Conservation (phyloP, 2,113 vertebrate genomes). For the Motacilla tschutschensis region DNA sequence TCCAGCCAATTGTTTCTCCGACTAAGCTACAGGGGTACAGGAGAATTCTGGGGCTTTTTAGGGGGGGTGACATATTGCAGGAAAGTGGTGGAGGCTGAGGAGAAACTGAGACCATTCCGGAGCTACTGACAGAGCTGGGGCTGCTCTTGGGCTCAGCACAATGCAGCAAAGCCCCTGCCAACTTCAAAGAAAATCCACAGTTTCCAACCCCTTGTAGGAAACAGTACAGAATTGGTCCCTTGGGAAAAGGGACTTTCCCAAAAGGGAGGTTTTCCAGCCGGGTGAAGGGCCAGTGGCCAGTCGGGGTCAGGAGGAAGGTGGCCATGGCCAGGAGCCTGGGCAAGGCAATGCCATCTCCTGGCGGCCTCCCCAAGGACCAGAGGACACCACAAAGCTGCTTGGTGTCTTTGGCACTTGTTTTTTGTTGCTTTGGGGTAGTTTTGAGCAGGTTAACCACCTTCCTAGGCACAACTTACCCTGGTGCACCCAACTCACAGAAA, state of each 20-base stretch:
- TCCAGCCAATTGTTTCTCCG: neutral
- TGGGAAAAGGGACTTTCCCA: neutral
- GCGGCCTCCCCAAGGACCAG: neutral
- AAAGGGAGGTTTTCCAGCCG: neutral
- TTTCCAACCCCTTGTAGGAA: neutral
- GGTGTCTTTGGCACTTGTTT: neutral
- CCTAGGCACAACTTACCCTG: neutral
- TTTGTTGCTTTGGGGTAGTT: neutral
- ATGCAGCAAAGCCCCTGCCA: neutral
- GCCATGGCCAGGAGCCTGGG: neutral
- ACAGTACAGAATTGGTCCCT: neutral
- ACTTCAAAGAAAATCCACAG: neutral
- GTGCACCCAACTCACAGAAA: neutral
- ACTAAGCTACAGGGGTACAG: neutral
- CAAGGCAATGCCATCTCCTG: neutral
- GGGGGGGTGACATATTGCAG: neutral
- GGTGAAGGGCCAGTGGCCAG: neutral
- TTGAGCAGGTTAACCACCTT: neutral
- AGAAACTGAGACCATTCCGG: neutral
- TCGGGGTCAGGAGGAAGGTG: neutral
- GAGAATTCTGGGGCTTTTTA: accelerated
- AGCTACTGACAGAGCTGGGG: neutral
- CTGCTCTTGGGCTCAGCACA: neutral
- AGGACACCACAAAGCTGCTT: neutral
- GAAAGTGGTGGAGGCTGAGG: neutral